Conservation (phyloP, 23 tunicate species). For the Corella eumyota region DNA sequence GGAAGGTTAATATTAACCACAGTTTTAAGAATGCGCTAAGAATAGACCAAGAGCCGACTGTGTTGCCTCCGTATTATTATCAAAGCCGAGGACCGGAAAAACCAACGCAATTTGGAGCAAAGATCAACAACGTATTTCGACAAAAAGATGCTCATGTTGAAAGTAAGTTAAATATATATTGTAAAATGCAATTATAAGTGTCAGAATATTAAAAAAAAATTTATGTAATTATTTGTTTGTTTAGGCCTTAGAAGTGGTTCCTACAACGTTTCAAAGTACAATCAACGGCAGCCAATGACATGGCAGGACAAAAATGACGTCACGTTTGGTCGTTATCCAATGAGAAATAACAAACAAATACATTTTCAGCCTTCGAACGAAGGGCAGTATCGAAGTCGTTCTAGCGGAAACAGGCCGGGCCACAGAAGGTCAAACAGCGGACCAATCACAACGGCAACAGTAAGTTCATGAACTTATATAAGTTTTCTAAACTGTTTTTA, state of each 20-base stretch:
- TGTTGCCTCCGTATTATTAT: slow-evolving; percentile 17
- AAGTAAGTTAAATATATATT: too few relatives aligned
- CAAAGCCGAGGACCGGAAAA: not conserved
- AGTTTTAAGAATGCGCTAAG: not conserved
- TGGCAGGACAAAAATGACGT: slow-evolving; percentile 5
- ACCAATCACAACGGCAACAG: slow-evolving; percentile 36
- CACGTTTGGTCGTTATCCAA: slow-evolving; percentile 4
- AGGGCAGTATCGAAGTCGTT: too few relatives aligned
- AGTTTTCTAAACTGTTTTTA: not conserved
- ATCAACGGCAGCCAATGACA: not conserved
- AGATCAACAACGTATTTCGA: too few relatives aligned
- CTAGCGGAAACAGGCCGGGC: too few relatives aligned
- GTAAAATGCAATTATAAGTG: too few relatives aligned
- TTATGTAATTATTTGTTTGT: not conserved
- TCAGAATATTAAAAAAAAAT: too few relatives aligned
- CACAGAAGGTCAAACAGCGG: slow-evolving; percentile 58
- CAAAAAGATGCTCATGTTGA: too few relatives aligned
- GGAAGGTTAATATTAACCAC: not conserved
- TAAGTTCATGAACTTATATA: not conserved
- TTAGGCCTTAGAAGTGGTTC: slow-evolving; percentile 2
- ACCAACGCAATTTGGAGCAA: too few relatives aligned
- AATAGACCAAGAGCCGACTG: not conserved
- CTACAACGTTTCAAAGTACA: too few relatives aligned
- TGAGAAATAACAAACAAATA: too few relatives aligned
- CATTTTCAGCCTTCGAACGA: too few relatives aligned